Evolutionary conservation across 1,140 invertebrate genomes (phyloP).

Genomic region (Hormaphis cornu): DNA sequence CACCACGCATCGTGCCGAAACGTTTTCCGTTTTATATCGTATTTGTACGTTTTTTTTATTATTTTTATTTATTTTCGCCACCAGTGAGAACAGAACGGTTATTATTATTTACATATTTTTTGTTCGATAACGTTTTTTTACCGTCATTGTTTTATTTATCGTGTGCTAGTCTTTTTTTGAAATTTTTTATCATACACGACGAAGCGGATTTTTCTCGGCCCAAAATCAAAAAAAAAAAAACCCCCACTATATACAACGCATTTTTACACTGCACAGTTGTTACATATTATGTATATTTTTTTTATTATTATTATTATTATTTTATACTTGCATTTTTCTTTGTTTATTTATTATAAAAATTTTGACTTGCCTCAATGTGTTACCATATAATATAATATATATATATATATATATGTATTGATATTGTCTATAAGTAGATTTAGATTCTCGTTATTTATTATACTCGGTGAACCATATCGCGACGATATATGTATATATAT

Average conservation of each 20-base stretch:
- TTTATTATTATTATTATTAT: neutral
- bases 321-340: conserved; percentile 16
- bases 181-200: neutral
- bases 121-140: conserved; percentile 6
- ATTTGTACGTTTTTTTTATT: no score
- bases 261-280: conserved; percentile 18
- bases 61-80: neutral
- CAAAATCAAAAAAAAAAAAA: conserved; percentile 21
- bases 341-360: conserved; percentile 30
- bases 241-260: neutral
- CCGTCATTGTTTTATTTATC: conserved; percentile 3
- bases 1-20: no score
- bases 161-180: conserved; percentile 28
- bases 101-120: conserved; percentile 2
- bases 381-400: conserved; percentile 26
- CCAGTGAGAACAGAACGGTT: no score
- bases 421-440: conserved; percentile 22
- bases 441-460: conserved; percentile 8
- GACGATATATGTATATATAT: no score
- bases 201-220: neutral
- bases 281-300: no score
- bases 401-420: no score
- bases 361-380: conserved; percentile 26
- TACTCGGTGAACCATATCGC: no score
- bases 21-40: no score